phyloP scores from a whole-genome alignment of 1,140 invertebrate genomes.

The Drosophila erecta region DNA sequence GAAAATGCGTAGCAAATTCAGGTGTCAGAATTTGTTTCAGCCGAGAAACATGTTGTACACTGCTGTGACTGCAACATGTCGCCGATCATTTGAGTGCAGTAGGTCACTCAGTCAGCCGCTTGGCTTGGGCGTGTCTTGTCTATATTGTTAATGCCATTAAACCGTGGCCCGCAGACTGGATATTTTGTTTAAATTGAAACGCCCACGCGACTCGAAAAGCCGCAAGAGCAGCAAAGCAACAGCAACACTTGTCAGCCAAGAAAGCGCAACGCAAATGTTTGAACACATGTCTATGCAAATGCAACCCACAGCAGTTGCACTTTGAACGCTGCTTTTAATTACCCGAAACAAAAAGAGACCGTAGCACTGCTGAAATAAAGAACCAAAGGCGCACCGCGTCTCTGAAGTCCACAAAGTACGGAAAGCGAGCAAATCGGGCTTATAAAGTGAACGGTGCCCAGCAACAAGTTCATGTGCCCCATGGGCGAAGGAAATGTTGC shows the following conservation, averaged over 20 bases:
- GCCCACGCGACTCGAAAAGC: conserved; percentile 54
- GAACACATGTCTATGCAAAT: conserved; percentile 70
- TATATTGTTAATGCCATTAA: conserved; percentile 62
- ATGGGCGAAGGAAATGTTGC: conserved; percentile 17
- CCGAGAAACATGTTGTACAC: conserved; percentile 23
- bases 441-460: conserved; percentile 63
- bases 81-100: conserved; percentile 61
- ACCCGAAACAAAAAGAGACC: conserved; percentile 53
- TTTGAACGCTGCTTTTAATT: conserved; percentile 79
- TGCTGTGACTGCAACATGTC: conserved; percentile 53
- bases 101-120: conserved; percentile 49
- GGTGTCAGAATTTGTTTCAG: conserved; percentile 58
- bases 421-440: conserved; percentile 42
- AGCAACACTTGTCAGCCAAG: conserved; percentile 56
- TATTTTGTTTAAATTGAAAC: conserved; percentile 72
- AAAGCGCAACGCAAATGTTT: conserved; percentile 55
- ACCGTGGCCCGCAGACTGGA: conserved; percentile 62
- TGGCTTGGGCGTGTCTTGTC: conserved; percentile 51
- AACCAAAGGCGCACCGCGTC: conserved; percentile 46
- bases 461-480: conserved; percentile 7
- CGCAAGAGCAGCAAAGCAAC: conserved; percentile 1
- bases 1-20: conserved; percentile 72
- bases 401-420: conserved; percentile 1
- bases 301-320: conserved; percentile 73
- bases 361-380: conserved; percentile 32